Evolutionary conservation across 35 echinoderm and acorn worm species (phyloP).

Genomic region (Hemicentrotus pulcherrimus): DNA sequence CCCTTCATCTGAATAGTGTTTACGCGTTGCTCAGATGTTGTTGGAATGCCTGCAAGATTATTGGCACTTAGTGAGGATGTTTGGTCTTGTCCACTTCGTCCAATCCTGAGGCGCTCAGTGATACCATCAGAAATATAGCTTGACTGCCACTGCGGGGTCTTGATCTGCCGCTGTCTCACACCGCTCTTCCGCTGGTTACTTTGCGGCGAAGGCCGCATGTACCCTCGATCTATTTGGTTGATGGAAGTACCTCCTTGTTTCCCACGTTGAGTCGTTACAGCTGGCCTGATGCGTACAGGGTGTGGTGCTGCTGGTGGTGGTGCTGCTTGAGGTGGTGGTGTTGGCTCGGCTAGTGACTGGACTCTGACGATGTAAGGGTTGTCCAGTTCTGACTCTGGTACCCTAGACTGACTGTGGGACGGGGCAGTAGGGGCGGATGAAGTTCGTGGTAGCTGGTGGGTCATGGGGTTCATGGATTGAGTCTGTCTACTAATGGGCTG

Average conservation of each 20-base stretch:
- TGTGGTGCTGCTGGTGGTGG: not conserved
- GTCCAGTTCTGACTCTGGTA: not conserved
- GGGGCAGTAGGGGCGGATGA: not conserved
- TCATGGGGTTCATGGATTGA: not conserved
- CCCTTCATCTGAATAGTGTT: not conserved
- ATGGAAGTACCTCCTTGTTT: not conserved
- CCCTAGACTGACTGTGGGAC: not conserved
- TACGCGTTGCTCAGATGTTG: not conserved
- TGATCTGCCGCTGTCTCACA: slow-evolving; percentile 27
- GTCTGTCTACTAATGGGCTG: not conserved
- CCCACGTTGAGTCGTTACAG: not conserved
- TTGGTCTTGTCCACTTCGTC: not conserved
- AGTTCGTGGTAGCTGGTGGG: not conserved
- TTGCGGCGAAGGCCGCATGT: not conserved
- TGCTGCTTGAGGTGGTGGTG: not conserved
- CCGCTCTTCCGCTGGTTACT: not conserved
- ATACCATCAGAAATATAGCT: slow-evolving; percentile 15
- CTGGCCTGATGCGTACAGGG: not conserved
- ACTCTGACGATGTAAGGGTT: slow-evolving; percentile 29
- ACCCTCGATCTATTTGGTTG: not conserved
- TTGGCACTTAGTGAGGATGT: not conserved
- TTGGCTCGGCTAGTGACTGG: slow-evolving; percentile 16
- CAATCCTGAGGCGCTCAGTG: slow-evolving; percentile 10
- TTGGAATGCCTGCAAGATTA: not conserved
- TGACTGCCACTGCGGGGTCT: not conserved